Evolutionary conservation across 2,113 vertebrate species (phyloP).

Genomic region (Microcebus lehilahytsara): DNA sequence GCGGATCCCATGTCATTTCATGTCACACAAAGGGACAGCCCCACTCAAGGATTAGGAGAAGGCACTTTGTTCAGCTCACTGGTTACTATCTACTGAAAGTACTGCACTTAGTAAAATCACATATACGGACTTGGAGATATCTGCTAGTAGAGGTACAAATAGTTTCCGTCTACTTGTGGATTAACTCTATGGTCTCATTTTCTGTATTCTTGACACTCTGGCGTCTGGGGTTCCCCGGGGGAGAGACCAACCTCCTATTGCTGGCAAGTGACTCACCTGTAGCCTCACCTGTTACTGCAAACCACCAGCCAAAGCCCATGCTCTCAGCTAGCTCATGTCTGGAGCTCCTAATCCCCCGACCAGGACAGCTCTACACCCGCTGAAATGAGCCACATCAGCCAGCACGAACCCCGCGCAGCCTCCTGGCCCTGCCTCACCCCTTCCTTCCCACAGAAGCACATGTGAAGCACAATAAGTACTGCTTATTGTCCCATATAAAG

Average conservation of each 20-base stretch:
- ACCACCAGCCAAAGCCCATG: not conserved
- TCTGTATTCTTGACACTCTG: not conserved
- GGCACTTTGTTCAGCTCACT: not conserved
- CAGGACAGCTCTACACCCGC: too few relatives aligned
- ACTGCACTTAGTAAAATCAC: not conserved
- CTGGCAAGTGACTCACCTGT: not conserved
- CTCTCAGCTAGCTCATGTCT: not conserved
- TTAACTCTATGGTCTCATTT: not conserved
- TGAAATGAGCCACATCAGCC: not conserved
- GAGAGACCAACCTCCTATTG: not conserved
- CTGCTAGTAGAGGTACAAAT: not conserved
- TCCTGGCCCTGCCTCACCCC: not conserved
- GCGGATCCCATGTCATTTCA: rapidly evolving
- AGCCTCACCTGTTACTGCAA: not conserved
- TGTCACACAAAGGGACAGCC: rapidly evolving
- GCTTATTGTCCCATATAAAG: not conserved
- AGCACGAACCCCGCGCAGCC: not conserved
- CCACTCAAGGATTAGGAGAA: too few relatives aligned
- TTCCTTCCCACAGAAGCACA: not conserved
- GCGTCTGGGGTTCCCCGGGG: not conserved
- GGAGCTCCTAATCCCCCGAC: not conserved
- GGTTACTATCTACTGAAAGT: not conserved
- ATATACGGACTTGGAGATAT: not conserved
- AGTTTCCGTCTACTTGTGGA: not conserved
- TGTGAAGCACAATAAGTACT: too few relatives aligned